Percentiles rank a stretch among this genome's conserved stretches.
Evolutionary conservation across 2,797 vertebrate genomes (phyloP).

Genomic region (Acrossocheilus fasciatus): DNA sequence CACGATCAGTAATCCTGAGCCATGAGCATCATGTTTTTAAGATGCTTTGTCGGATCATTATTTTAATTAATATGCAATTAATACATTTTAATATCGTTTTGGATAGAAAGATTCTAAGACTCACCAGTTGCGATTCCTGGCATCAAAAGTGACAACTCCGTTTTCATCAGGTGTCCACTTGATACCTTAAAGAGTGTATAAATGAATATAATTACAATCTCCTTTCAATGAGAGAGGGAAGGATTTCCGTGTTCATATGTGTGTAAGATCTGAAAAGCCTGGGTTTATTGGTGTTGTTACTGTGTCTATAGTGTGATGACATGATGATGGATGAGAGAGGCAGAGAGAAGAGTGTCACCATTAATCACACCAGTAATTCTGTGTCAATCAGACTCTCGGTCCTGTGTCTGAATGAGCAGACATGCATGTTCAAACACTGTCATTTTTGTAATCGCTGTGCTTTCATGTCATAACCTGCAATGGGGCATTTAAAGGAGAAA

Average conservation of each 20-base stretch:
- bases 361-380: conserved; percentile 31
- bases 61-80: no score
- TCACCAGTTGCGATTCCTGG: conserved; percentile 95
- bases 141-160: conserved; percentile 93
- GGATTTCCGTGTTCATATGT: neutral
- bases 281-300: conserved; percentile 6
- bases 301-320: conserved; percentile 19
- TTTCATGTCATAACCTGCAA: neutral
- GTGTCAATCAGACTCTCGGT: neutral
- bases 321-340: conserved; percentile 17
- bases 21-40: neutral
- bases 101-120: conserved; percentile 33
- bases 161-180: conserved; percentile 95
- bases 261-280: conserved; percentile 8
- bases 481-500: neutral
- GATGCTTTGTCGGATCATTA: neutral
- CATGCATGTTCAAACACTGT: neutral
- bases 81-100: no score
- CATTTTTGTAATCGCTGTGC: neutral
- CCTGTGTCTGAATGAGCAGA: neutral
- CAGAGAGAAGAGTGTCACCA: conserved; percentile 23
- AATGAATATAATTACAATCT: neutral
- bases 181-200: conserved; percentile 80
- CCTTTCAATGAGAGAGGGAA: neutral
- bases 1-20: neutral